These are phyloP conservation scores for Drosophila albomicans DNA, from an alignment of 1,140 invertebrate genomes.

Conservation along the genomic window DNA sequence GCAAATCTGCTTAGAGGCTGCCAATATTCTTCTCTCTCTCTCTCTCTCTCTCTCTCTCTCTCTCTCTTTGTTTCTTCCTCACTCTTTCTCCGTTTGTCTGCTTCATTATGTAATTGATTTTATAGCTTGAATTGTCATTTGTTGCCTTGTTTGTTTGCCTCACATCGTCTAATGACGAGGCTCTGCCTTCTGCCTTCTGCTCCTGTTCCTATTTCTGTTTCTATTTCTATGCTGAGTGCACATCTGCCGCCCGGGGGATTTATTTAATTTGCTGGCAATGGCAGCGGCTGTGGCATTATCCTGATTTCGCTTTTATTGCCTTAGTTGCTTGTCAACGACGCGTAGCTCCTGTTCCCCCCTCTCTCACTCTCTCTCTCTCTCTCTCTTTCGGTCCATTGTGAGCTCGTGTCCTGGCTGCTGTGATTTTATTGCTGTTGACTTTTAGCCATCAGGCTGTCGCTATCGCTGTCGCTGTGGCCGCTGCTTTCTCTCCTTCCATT, in stretches of 20 bases:
- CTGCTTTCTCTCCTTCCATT: background rate
- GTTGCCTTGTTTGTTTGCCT: slow-evolving; percentile 33
- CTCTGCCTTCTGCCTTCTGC: slow-evolving; percentile 11
- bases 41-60: background rate
- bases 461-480: background rate
- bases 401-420: slow-evolving; percentile 45
- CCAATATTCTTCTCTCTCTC: background rate
- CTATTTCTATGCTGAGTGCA: slow-evolving; percentile 16
- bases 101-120: slow-evolving; percentile 64
- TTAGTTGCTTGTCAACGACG: slow-evolving; percentile 51
- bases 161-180: slow-evolving; percentile 46
- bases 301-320: slow-evolving; percentile 61
- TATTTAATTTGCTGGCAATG: slow-evolving; percentile 57
- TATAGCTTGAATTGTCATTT: slow-evolving; percentile 41
- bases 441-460: slow-evolving; percentile 39
- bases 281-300: slow-evolving; percentile 53
- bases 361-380: background rate
- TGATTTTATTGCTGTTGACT: slow-evolving; percentile 57
- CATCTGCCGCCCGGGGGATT: slow-evolving; percentile 58
- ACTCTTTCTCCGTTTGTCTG: background rate
- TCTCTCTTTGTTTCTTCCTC: background rate
- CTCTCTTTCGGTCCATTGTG: background rate
- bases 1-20: background rate
- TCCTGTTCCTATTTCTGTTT: background rate
- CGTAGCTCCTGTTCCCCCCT: slow-evolving; percentile 20